A percentile compares a stretch with the other conserved stretches of the same genome.
Conservation (phyloP, 2,888 invertebrate genomes). For the Agrotis segetum region DNA sequence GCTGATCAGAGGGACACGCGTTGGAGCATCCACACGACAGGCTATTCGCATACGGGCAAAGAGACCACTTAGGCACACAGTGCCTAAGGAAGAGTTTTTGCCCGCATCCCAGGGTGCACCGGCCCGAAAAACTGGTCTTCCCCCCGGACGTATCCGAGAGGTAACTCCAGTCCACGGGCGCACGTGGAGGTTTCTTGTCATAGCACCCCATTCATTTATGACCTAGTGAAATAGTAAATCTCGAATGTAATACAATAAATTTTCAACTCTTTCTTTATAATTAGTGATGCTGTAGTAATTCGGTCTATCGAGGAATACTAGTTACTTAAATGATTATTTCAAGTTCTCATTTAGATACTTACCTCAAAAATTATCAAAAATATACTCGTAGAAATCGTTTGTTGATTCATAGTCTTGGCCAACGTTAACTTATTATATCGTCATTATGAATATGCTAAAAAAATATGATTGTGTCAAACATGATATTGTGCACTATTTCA, state of each 20-base stretch:
- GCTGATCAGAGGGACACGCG: no score
- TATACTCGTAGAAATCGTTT: not conserved
- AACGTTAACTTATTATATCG: not conserved
- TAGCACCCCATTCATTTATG: no score
- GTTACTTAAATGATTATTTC: not conserved
- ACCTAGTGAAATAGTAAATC: not conserved
- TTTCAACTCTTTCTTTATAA: not conserved
- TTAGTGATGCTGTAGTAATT: not conserved
- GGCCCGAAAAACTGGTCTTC: no score
- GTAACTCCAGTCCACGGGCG: no score
- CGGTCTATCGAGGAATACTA: not conserved
- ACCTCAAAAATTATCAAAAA: constrained; percentile 2
- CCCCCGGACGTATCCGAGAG: no score
- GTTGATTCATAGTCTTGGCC: not conserved
- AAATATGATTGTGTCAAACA: not conserved
- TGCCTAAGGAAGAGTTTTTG: no score
- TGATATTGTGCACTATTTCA: not conserved
- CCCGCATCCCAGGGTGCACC: no score
- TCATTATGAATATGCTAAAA: constrained; percentile 7
- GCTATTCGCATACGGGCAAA: no score
- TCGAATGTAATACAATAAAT: not conserved
- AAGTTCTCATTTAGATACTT: not conserved
- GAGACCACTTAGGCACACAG: no score
- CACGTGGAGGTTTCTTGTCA: no score
- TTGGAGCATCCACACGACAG: no score